A percentile compares a stretch with the other conserved stretches of the same genome.
These are phyloP conservation scores for Conomelus anceps DNA, from an alignment of 2,888 invertebrate genomes.

Conservation along the genomic window DNA sequence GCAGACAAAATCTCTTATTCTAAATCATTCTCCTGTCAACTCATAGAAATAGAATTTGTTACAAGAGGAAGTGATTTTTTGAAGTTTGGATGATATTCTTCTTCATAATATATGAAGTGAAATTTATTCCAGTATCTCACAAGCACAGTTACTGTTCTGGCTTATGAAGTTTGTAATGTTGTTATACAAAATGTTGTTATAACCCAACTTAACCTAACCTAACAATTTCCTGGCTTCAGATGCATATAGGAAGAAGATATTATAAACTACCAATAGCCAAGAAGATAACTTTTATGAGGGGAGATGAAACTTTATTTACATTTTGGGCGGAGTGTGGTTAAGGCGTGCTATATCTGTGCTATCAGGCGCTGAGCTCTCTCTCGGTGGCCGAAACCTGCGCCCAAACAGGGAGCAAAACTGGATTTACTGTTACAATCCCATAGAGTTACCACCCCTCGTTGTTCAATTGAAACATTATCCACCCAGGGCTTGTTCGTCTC, in stretches of 20 bases:
- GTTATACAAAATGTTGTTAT: too few relatives aligned
- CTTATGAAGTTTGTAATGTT: background rate
- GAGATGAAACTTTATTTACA: background rate
- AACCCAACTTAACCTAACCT: too few relatives aligned
- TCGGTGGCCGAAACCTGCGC: background rate
- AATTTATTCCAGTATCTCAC: background rate
- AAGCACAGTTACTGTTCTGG: background rate
- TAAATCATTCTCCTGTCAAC: too few relatives aligned
- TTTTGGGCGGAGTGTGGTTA: background rate
- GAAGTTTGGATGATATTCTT: too few relatives aligned
- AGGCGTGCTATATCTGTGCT: too few relatives aligned
- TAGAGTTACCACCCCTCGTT: background rate
- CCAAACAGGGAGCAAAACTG: background rate
- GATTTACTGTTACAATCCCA: background rate
- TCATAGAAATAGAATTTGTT: too few relatives aligned
- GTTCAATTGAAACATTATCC: background rate
- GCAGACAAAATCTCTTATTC: too few relatives aligned
- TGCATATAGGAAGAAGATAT: background rate
- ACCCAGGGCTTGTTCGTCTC: background rate
- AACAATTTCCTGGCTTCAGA: background rate
- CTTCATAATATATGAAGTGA: too few relatives aligned
- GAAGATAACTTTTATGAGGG: background rate
- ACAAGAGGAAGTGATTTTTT: too few relatives aligned
- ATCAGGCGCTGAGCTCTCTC: background rate
- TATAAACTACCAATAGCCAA: background rate